Base-by-base conservation (phyloP, 2,888 invertebrate genomes). In the Steinernema hermaphroditum region DNA sequence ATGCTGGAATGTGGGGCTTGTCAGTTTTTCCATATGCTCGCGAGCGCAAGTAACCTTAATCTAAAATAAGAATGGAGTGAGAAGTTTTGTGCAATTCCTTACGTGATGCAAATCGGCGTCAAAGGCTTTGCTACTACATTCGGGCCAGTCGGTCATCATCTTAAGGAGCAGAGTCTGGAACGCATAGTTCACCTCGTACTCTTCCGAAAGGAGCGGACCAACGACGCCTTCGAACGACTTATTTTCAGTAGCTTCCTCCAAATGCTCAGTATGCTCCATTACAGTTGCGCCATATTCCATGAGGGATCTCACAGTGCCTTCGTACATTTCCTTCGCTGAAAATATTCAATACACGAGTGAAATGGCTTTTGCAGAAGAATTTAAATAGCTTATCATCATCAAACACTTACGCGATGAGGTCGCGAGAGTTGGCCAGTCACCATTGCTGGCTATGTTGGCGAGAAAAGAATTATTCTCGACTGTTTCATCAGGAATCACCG, bases 141-240 rank as follows among this genome's bases (percentile, higher is more conserved):
- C 83, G 6, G 85, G 85, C 85, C 85, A 85, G 74, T 86, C 85
- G 0, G 85, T 85, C n/a, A 83, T 75, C 85, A 85, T 85, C 75
- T 86, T 86, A 29, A 86, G 74, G 8, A 84, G 46, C 0, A 85
- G 75, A 12, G 85, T 86, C 70, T 83, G 81, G 74, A 85, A 82
- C 0, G 83, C 83, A 62, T 80, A 85, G 69, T 84, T 79, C 14
- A 84, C 78, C 41, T 85, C 84, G 74, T 82, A 83, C 70, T 83
- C 83, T 72, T 85, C 85, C 6, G 77, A 76, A 19, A 86, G 74
- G 22, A 85, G 72, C 19, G 85, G 85, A 2, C 78, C 80, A 41
- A 86, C 77, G 12, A 83, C 79, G 19, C 76, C 81, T 22, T 85
- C 85, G 72, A 86, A 85, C 8, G 57, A 72, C 8, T 41, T 44